Percentiles rank a stretch among this genome's conserved stretches.
These are phyloP conservation scores for Porites divaricata DNA, from an alignment of 92 coral and sea anemone species.

Conservation along the genomic window DNA sequence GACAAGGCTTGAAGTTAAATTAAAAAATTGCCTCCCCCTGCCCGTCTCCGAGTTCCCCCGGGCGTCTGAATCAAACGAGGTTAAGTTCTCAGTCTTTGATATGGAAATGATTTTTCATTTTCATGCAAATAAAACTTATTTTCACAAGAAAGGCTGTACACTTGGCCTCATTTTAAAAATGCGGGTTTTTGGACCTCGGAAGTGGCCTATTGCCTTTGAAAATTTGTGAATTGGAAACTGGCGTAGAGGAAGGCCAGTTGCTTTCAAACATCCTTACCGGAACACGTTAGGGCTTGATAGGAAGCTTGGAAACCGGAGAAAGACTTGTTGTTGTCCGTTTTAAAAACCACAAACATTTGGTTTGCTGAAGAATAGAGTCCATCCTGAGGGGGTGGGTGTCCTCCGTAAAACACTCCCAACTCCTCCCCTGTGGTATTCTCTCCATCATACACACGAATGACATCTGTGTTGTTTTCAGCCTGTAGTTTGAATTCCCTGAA, in stretches of 20 bases:
- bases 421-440: conserved; percentile 22
- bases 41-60: too few relatives aligned
- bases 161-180: too few relatives aligned
- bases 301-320: conserved; percentile 38
- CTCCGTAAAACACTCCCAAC: not conserved
- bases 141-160: too few relatives aligned
- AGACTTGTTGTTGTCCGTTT: conserved; percentile 20
- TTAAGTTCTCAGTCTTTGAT: too few relatives aligned
- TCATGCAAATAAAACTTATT: too few relatives aligned
- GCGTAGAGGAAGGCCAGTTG: not conserved
- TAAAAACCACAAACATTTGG: conserved; percentile 48
- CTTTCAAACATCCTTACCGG: not conserved
- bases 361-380: conserved; percentile 46
- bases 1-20: too few relatives aligned
- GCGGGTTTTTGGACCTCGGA: too few relatives aligned
- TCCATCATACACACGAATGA: conserved; percentile 54
- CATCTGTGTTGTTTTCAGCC: conserved; percentile 26
- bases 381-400: not conserved
- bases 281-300: conserved; percentile 1
- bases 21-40: too few relatives aligned
- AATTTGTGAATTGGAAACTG: too few relatives aligned
- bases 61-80: too few relatives aligned
- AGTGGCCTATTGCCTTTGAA: too few relatives aligned
- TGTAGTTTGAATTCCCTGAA: conserved; percentile 48
- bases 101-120: too few relatives aligned